Evolutionary conservation across 2,888 invertebrate species (phyloP), one percentile per base, ranked within the genome.

Genomic region (Shargacucullia verbasci): DNA sequence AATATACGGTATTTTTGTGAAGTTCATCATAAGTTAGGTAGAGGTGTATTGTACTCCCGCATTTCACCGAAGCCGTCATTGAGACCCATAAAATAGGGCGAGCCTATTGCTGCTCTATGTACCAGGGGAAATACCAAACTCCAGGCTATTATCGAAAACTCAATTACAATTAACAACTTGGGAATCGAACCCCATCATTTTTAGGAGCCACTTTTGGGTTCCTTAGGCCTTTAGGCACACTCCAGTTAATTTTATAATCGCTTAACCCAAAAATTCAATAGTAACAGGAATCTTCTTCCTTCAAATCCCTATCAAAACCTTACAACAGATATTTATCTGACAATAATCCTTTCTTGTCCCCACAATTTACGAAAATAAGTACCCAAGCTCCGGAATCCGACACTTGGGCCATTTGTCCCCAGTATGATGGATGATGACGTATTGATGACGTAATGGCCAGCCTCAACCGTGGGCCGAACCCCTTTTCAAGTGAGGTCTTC

Each of bases 391-490:
- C 46, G 56, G 46, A 57, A 64, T 55, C 50, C 52, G 57, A 73
- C 56, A 73, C 73, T 68, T 45, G 29, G 39, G 43, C 49, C 60
- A 68, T 73, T 73, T 73, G 68, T 68, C 71, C 74, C 47, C 15
- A 15, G 25, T 14, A 58, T 73, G 73, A 74, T 71, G 49, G 68
- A 73, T 73, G 50, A 71, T 68, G 73, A 73, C 57, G 55, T 61
- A 70, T 72, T 46, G 59, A 57, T 57, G 70, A 70, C 72, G 48
- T 53, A 52, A 69, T 52, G 60, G 59, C 40, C 40, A 45, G 41
- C 31, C 60, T n/a, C 11, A 38, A 47, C 13, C 52, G 50, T 38
- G 48, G 33, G 11, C 35, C 11, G 55, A 37, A 52, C 48, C 61
- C 59, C 57, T 47, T 73, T 61, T 54, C 33, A 69, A 48, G 40